Evolutionary conservation across 2,888 invertebrate genomes (phyloP), one percentile per base, ranked within the genome.

Genomic region (Allolobophora icterica): DNA sequence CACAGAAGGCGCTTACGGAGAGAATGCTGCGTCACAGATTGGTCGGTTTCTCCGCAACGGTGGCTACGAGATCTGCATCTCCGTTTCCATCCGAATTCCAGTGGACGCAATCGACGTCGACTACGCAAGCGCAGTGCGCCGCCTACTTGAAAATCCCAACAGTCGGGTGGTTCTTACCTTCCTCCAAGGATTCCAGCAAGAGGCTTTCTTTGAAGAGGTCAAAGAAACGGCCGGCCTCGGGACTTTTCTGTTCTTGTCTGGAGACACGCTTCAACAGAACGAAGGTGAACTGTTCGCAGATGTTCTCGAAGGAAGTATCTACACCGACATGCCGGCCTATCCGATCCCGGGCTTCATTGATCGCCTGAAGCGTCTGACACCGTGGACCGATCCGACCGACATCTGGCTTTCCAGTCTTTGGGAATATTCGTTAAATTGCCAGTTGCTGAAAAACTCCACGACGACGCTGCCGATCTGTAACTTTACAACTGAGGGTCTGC

Each of bases 1-100:
- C 95, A 97, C 97, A 1, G 97, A 97, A 94, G 97, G 97, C 15
- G 92, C 93, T 8, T 94, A 94, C 91, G 94, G 94, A 0, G 92
- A 93, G 34, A 93, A 93, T 58, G 93, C 93, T 8, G 93, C 93
- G 34, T 93, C 93, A 84, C 92, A 92, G 71, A 33, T 92, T 15
- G 89, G 90, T 40, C 84, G 89, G 52, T 42, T 87, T 21, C 33
- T 89, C 71, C 45, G 58, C n/a, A 35, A 89, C 30, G 35, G 34
- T 19, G 42, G 42, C 33, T 40, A 84, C 52, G 35, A 90, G 2
- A 90, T 92, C 35, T 92, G 92, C 91, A 40, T 92, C n/a, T 90
- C 91, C 4, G 35, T 35, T 33, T 38, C 89, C 21, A 34, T 89
- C n/a, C 40, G 71, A 24, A 42, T 92, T 24, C 38, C 91, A 5